Percentiles rank a stretch among this genome's conserved stretches.
Conservation (phyloP, 2,888 invertebrate genomes). For the Catocala fraxini region DNA sequence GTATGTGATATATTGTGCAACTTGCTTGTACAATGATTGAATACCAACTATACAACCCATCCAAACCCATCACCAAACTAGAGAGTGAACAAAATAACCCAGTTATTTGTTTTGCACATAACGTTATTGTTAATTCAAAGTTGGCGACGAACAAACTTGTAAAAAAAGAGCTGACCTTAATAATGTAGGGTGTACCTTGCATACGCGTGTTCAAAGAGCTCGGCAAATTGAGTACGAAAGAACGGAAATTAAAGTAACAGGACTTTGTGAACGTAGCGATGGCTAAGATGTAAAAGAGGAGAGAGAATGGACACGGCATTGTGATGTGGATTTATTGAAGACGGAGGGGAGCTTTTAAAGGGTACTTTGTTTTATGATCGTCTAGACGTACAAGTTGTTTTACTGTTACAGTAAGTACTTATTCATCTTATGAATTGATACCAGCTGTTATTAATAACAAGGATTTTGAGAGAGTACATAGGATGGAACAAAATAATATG, state of each 20-base stretch:
- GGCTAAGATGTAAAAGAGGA: neutral
- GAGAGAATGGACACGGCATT: conserved; percentile 3
- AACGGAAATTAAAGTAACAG: conserved; percentile 77
- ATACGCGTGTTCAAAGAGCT: conserved; percentile 62
- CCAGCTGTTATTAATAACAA: too few species aligned
- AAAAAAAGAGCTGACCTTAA: conserved; percentile 52
- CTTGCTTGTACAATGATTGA: too few species aligned
- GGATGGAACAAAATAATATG: too few species aligned
- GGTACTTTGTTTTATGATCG: too few species aligned
- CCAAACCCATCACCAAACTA: neutral
- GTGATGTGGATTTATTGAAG: neutral
- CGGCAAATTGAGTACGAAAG: conserved; percentile 66
- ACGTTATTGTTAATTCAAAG: conserved; percentile 36
- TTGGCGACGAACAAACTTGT: neutral
- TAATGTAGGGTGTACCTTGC: conserved; percentile 55
- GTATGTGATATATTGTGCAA: too few species aligned
- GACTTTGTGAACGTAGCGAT: conserved; percentile 29
- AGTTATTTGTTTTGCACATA: conserved; percentile 20
- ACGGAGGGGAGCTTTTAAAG: too few species aligned
- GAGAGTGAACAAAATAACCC: conserved; percentile 13
- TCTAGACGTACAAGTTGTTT: too few species aligned
- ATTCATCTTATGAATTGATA: too few species aligned
- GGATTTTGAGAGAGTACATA: too few species aligned
- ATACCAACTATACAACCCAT: neutral
- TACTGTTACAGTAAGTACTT: too few species aligned